Evolutionary conservation across 2,888 invertebrate genomes (phyloP), one percentile per base, ranked within the genome.

Genomic region (Erebia palarica): DNA sequence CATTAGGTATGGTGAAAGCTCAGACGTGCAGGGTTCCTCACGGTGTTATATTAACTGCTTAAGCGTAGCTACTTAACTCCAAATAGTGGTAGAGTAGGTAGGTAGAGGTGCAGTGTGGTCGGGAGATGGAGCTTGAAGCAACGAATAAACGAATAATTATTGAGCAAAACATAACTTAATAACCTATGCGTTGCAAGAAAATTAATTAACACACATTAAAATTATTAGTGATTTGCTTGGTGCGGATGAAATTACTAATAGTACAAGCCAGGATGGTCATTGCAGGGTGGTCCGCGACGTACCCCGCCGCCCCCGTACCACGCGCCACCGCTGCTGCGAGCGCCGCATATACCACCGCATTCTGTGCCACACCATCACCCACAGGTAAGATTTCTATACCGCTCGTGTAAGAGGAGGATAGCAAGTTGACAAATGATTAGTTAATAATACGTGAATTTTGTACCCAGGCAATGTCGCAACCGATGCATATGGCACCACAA

Each of bases 231-330:
- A 21, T 57, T 57, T 57, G 21, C 13, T 21, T 27, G 27, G 11
- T 49, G 51, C 42, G 11, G 42, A 42, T 13, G 21, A 49, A 49
- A 49, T 64, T 44, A 60, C 51, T 59, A 61, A 67, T 64, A 53
- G 51, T 68, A 73, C 65, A 73, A 60, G 70, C 59, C 44, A 70
- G 70, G 61, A 27, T 57, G 76, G 82, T 82, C 76, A 81, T 85
- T 86, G 76, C 91, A 94, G 86, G 95, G 94, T 72, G 95, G 95
- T 75, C 95, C 94, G 75, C 91, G 96, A 71, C 94, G 96, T 81
- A 95, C 96, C 71, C 96, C 96, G 72, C 96, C 96, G 73, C 96
- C 96, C 68, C 96, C 96, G 18, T 96, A 96, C 86, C 96, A 96
- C 71, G 94, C 95, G 74, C 95, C 95, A 72, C 91, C 92, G 74